These are phyloP conservation scores for Phataginus tricuspis DNA, from an alignment of 2,797 vertebrate species.

Conservation along the genomic window DNA sequence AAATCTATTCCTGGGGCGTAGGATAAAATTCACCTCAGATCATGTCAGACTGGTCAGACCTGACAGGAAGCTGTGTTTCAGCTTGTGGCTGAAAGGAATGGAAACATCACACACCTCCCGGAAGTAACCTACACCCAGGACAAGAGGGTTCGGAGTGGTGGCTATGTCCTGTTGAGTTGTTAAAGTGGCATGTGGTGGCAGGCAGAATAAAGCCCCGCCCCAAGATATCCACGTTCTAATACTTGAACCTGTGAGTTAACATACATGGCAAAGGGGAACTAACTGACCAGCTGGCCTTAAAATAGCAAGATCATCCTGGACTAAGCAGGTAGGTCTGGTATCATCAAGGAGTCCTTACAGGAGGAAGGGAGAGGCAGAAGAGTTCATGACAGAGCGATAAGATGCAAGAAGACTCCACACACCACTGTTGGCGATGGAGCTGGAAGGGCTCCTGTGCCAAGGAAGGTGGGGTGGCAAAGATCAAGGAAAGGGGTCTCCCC, in stretches of 20 bases:
- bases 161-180: not conserved
- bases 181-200: not conserved
- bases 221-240: not conserved
- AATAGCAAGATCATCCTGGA: not conserved
- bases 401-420: not conserved
- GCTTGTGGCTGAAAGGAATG: not conserved
- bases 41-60: not conserved
- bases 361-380: not conserved
- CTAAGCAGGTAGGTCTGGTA: not conserved
- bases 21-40: not conserved
- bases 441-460: not conserved
- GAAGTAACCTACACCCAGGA: not conserved
- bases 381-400: not conserved
- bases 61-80: not conserved
- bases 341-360: not conserved
- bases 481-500: not conserved
- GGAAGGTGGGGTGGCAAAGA: not conserved
- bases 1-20: not conserved
- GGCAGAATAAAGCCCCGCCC: not conserved
- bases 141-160: not conserved
- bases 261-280: not conserved
- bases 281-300: not conserved
- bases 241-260: not conserved
- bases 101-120: not conserved
- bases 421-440: not conserved